These are phyloP conservation scores for Pampusana beccarii DNA, from an alignment of 2,113 vertebrate species.

Conservation along the genomic window DNA sequence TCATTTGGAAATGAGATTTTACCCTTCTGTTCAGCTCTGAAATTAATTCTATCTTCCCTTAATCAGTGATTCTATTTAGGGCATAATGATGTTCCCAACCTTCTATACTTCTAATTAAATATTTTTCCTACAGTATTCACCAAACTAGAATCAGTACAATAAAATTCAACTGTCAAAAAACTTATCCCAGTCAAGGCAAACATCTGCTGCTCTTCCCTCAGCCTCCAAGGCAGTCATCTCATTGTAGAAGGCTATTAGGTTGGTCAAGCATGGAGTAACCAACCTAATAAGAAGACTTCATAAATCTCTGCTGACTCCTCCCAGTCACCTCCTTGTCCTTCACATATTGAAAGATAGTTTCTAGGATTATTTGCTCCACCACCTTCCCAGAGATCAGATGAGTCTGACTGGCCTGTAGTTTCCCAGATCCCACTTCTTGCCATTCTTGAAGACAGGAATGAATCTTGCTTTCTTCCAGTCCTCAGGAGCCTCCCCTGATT, in stretches of 20 bases:
- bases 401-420: background rate
- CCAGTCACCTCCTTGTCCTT: background rate
- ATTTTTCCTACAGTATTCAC: background rate
- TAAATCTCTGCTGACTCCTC: background rate
- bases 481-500: background rate
- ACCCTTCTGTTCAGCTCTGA: background rate
- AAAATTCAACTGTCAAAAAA: background rate
- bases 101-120: background rate
- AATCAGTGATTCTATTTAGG: conserved; percentile 8
- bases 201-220: background rate
- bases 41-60: conserved; percentile 34
- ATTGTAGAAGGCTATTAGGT: too few relatives aligned
- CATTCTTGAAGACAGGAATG: background rate
- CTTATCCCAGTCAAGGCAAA: background rate
- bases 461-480: background rate
- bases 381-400: too few relatives aligned
- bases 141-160: background rate
- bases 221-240: background rate
- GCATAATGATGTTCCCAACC: background rate
- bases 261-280: background rate
- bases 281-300: background rate
- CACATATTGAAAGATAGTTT: too few relatives aligned
- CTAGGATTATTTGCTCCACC: too few relatives aligned
- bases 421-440: background rate
- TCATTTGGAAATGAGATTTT: conserved; percentile 16